Evolutionary conservation across 2,113 vertebrate species (phyloP).

Genomic region (Myrmophylax atrothorax): DNA sequence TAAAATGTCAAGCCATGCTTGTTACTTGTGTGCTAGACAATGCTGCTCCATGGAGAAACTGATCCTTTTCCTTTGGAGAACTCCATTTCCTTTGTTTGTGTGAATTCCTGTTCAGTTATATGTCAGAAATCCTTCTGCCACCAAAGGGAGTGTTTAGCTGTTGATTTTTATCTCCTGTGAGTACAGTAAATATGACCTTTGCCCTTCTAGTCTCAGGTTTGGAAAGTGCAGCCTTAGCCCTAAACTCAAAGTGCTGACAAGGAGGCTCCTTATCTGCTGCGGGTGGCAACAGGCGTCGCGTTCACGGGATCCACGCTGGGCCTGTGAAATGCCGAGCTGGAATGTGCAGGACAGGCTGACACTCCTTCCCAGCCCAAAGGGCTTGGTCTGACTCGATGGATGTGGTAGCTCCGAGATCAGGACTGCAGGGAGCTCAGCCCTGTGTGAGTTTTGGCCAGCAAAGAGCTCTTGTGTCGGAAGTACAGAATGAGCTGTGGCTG

Average conservation of each 20-base stretch:
- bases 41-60: conserved; percentile 2
- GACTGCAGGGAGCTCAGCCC: neutral
- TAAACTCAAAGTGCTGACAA: conserved; percentile 38
- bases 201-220: conserved; percentile 35
- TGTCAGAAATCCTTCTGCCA: conserved; percentile 6
- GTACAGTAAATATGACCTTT: conserved; percentile 53
- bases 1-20: neutral
- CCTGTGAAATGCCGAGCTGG: neutral
- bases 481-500: neutral
- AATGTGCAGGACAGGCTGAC: neutral
- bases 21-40: neutral
- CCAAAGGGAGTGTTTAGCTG: neutral
- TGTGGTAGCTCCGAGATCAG: neutral
- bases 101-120: conserved; percentile 9
- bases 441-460: neutral
- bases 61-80: neutral
- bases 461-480: neutral
- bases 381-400: neutral
- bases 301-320: neutral
- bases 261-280: neutral
- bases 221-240: conserved; percentile 37
- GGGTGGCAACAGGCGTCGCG: neutral
- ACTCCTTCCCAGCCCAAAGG: neutral
- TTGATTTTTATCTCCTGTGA: conserved; percentile 13
- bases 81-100: conserved; percentile 13